Evolutionary conservation across 2,888 invertebrate genomes (phyloP).

Genomic region (Pachydiplax longipennis): DNA sequence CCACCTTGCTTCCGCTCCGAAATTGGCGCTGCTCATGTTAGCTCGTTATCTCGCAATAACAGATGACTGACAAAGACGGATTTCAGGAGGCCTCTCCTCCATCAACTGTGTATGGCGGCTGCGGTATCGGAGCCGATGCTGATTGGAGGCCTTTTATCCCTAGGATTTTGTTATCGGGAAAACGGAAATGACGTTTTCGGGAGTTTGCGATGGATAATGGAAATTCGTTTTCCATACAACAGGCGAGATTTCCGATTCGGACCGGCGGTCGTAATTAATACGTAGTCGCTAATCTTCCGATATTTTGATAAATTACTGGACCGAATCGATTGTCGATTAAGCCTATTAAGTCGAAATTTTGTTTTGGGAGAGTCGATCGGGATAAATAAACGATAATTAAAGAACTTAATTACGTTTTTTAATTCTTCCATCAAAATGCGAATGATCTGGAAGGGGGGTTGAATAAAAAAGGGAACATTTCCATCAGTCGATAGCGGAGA

Average conservation of each 20-base stretch:
- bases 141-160: neutral
- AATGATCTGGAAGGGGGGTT: no score
- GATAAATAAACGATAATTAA: no score
- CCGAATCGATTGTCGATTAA: no score
- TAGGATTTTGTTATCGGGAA: neutral
- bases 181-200: conserved; percentile 15
- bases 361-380: no score
- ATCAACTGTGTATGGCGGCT: neutral
- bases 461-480: no score
- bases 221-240: conserved; percentile 9
- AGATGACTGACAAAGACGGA: conserved; percentile 50
- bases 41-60: conserved; percentile 50
- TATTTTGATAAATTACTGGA: neutral
- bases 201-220: conserved; percentile 20
- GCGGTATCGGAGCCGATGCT: neutral
- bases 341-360: no score
- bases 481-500: no score
- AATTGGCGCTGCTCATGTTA: conserved; percentile 51
- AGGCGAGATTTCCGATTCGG: neutral
- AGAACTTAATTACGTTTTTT: no score
- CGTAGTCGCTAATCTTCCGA: neutral
- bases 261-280: neutral
- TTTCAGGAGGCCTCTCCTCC: neutral
- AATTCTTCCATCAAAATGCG: no score
- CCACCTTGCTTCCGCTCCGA: conserved; percentile 50